A percentile compares a stretch with the other conserved stretches of the same genome.
Conservation (phyloP, 2,797 vertebrate species). For the Gila robusta region DNA sequence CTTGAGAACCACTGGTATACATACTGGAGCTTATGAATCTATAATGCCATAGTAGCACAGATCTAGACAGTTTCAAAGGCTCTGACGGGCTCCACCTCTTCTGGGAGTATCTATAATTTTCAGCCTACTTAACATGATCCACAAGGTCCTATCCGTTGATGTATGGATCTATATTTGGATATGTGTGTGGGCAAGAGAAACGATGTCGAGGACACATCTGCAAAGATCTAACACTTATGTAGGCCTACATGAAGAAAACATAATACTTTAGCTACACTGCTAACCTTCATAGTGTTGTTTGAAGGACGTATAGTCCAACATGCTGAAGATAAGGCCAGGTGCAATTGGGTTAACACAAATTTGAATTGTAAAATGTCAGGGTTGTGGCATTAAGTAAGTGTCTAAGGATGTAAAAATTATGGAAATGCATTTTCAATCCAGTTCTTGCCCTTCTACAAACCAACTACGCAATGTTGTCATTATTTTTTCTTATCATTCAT, state of each 20-base stretch:
- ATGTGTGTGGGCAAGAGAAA: conserved; percentile 63
- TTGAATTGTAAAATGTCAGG: conserved; percentile 8
- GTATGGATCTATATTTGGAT: conserved; percentile 65
- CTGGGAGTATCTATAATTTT: conserved; percentile 48
- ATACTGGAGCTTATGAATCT: conserved; percentile 21
- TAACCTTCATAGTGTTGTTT: not conserved
- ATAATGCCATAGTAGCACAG: conserved; percentile 29
- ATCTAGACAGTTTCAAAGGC: not conserved
- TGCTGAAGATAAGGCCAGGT: not conserved
- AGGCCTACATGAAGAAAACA: too few relatives aligned
- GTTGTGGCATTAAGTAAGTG: not conserved
- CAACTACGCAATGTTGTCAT: not conserved
- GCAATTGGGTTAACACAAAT: not conserved
- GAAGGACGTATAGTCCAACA: not conserved
- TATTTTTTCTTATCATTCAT: not conserved
- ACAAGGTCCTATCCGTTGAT: conserved; percentile 43
- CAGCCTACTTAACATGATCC: conserved; percentile 37
- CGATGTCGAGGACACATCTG: conserved; percentile 23
- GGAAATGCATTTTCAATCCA: not conserved
- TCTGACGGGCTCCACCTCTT: conserved; percentile 7
- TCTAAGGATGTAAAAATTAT: not conserved
- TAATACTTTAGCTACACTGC: not conserved
- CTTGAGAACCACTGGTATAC: conserved; percentile 2
- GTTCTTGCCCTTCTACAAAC: not conserved
- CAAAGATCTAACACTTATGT: conserved; percentile 2